A percentile compares a stretch with the other conserved stretches of the same genome.
phyloP scores from a whole-genome alignment of 2,113 vertebrate genomes.

The Talpa occidentalis region DNA sequence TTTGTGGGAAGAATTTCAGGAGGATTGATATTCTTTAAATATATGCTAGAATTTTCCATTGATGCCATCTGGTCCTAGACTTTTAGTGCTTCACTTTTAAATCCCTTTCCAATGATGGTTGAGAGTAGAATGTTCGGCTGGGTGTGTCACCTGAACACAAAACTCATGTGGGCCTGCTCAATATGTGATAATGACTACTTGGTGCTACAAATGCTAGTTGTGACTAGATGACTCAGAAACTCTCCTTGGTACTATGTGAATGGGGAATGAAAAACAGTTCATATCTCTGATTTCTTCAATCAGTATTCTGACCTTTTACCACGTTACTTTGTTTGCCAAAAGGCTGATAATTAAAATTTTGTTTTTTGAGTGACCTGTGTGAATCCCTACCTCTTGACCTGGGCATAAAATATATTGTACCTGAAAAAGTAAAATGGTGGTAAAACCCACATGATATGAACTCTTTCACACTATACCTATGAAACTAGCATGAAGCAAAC shows the following conservation, averaged over 20 bases:
- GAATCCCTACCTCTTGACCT: neutral
- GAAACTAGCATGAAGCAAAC: neutral
- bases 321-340: slow-evolving; percentile 6
- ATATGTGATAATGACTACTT: neutral
- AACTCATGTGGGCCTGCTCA: neutral
- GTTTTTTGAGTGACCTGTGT: slow-evolving; percentile 16
- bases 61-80: neutral
- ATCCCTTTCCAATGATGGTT: neutral
- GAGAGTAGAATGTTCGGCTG: neutral
- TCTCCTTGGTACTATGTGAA: neutral
- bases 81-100: neutral
- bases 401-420: neutral
- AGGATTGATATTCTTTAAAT: slow-evolving; percentile 5
- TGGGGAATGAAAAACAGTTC: neutral
- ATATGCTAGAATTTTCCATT: neutral
- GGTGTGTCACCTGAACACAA: neutral
- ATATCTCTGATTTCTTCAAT: slow-evolving; percentile 1
- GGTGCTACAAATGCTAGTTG: neutral
- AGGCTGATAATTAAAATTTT: neutral
- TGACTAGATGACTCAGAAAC: neutral
- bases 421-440: neutral
- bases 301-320: neutral
- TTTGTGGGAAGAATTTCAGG: neutral
- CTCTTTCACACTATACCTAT: neutral
- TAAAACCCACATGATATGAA: neutral